Conservation (phyloP, 1,140 invertebrate species). For the Stegodyphus mimosarum region DNA sequence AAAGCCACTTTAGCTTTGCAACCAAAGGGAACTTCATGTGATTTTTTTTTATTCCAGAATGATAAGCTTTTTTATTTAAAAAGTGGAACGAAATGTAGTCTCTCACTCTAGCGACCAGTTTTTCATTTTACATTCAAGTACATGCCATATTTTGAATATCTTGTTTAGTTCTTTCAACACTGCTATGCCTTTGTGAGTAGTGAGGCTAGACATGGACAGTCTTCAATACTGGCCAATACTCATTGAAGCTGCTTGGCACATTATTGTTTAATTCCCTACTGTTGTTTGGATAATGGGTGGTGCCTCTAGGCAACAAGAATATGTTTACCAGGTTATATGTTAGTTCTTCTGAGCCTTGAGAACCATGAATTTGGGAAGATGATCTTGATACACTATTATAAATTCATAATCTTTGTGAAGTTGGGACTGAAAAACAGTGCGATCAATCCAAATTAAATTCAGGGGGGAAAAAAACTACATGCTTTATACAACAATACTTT, state of each 20-base stretch:
- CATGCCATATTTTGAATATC: neutral
- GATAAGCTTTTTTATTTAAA: neutral
- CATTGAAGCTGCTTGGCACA: too few relatives aligned
- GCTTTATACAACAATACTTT: too few relatives aligned
- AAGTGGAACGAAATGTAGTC: neutral
- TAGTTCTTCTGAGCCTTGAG: neutral
- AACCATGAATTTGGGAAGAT: neutral
- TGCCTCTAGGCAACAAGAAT: neutral
- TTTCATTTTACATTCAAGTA: neutral
- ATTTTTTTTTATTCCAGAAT: neutral
- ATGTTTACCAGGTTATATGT: neutral
- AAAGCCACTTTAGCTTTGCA: neutral
- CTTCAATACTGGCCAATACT: neutral
- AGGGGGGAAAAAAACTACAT: too few relatives aligned
- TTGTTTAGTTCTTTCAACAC: neutral
- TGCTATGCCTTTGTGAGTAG: neutral
- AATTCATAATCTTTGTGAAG: neutral
- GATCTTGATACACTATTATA: too few relatives aligned
- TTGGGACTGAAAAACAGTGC: neutral
- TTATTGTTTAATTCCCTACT: neutral
- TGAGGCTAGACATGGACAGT: neutral
- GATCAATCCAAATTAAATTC: neutral
- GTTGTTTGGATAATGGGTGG: neutral
- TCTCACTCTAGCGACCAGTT: neutral
- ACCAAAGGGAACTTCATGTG: neutral